Percentiles rank a stretch among this genome's conserved stretches.
Conservation (phyloP, 53 echinoderm and acorn worm genomes). For the Temnopleurus reevesii region DNA sequence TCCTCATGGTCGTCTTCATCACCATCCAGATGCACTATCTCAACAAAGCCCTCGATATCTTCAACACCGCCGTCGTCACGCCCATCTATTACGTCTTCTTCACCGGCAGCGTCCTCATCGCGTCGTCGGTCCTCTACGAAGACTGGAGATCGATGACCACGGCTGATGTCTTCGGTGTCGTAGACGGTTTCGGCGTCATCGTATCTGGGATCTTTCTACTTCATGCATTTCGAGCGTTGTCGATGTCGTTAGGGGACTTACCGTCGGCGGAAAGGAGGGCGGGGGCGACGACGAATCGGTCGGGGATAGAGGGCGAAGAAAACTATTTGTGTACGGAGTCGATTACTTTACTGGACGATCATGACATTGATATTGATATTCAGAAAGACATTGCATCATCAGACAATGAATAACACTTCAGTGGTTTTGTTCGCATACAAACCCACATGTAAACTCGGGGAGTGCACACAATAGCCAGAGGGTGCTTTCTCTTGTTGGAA, state of each 20-base stretch:
- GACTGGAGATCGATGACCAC: conserved; percentile 78
- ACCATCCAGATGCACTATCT: conserved; percentile 94
- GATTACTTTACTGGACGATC: conserved; percentile 53
- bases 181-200: conserved; percentile 89
- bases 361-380: conserved; percentile 56
- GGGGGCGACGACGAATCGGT: conserved; percentile 56
- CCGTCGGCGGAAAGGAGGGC: conserved; percentile 59
- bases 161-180: conserved; percentile 67
- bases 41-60: conserved; percentile 90
- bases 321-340: conserved; percentile 62
- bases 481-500: too few relatives aligned
- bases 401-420: too few relatives aligned
- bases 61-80: conserved; percentile 96
- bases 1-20: conserved; percentile 70
- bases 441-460: too few relatives aligned
- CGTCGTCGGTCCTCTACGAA: conserved; percentile 84
- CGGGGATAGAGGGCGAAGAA: conserved; percentile 46
- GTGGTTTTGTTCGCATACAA: too few relatives aligned
- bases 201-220: conserved; percentile 89
- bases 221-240: conserved; percentile 83
- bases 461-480: too few relatives aligned
- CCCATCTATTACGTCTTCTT: conserved; percentile 99
- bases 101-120: conserved; percentile 94
- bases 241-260: conserved; percentile 70
- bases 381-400: background rate